These are phyloP conservation scores for Ctenopoma multispine DNA, from an alignment of 2,797 vertebrate species.

Conservation along the genomic window DNA sequence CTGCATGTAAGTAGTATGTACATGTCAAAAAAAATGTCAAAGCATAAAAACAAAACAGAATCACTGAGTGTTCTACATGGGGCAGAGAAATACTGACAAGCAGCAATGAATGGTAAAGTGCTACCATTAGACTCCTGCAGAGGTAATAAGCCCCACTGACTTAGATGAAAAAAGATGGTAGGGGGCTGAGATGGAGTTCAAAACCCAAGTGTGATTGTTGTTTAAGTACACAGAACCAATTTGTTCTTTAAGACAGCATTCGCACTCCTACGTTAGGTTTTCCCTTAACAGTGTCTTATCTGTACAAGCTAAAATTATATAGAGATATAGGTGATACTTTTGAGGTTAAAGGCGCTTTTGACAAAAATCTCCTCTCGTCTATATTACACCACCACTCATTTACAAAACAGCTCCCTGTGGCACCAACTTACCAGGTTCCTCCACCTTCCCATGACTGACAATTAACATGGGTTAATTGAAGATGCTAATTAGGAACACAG, in stretches of 20 bases:
- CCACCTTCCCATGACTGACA: slow-evolving; percentile 69
- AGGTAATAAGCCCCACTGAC: slow-evolving; percentile 68
- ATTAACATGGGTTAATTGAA: slow-evolving; percentile 87
- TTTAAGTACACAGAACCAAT: slow-evolving; percentile 47
- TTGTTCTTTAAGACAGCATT: slow-evolving; percentile 26
- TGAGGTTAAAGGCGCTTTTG: slow-evolving; percentile 49
- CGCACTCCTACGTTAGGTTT: neutral
- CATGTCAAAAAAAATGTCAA: slow-evolving; percentile 28
- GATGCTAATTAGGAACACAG: slow-evolving; percentile 84
- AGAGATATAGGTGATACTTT: slow-evolving; percentile 26
- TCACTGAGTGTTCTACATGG: slow-evolving; percentile 47
- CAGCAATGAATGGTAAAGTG: slow-evolving; percentile 53
- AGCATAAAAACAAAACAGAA: slow-evolving; percentile 33
- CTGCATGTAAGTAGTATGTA: slow-evolving; percentile 13
- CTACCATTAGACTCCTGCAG: slow-evolving; percentile 71
- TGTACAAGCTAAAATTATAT: slow-evolving; percentile 6
- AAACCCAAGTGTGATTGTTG: slow-evolving; percentile 49
- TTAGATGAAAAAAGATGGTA: slow-evolving; percentile 40
- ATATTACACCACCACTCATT: slow-evolving; percentile 60
- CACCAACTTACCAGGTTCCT: slow-evolving; percentile 61
- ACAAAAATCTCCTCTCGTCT: slow-evolving; percentile 17
- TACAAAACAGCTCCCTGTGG: slow-evolving; percentile 72
- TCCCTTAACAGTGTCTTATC: slow-evolving; percentile 3
- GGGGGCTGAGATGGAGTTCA: slow-evolving; percentile 17
- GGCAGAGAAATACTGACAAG: slow-evolving; percentile 42